Conservation (phyloP, 2,797 vertebrate species). For the Galaxias olidus region DNA sequence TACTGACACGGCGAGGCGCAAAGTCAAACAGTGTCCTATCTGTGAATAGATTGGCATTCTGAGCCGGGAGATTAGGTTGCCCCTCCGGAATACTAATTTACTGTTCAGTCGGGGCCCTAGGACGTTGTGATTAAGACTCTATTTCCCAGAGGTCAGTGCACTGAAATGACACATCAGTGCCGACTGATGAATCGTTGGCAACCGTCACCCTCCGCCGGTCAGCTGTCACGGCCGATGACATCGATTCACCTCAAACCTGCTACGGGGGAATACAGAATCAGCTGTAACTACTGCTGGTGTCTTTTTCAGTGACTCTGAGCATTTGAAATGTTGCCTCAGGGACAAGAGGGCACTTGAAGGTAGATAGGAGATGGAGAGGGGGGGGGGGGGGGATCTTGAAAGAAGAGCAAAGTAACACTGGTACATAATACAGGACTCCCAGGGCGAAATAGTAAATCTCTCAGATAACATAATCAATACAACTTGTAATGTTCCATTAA, state of each 20-base stretch:
- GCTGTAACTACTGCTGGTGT: neutral
- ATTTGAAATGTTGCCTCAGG: too few species aligned
- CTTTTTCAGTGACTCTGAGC: neutral
- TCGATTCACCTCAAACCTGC: slow-evolving; percentile 1
- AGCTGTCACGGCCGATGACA: slow-evolving; percentile 31
- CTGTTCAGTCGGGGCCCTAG: slow-evolving; percentile 25
- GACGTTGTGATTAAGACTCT: slow-evolving; percentile 68
- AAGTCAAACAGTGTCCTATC: slow-evolving; percentile 63
- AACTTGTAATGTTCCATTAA: too few species aligned
- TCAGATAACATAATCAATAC: too few species aligned
- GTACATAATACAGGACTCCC: too few species aligned
- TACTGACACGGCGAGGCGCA: slow-evolving; percentile 50
- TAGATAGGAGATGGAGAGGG: too few species aligned
- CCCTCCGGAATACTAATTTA: slow-evolving; percentile 65
- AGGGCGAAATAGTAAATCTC: too few species aligned
- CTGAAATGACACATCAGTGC: slow-evolving; percentile 60
- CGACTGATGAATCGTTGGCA: slow-evolving; percentile 59
- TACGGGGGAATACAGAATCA: neutral
- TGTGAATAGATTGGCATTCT: slow-evolving; percentile 45
- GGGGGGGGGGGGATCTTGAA: too few species aligned
- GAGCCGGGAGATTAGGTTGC: slow-evolving; percentile 50
- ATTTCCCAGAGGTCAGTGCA: slow-evolving; percentile 69
- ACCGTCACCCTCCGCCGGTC: neutral
- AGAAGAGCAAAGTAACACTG: too few species aligned
- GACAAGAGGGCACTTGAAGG: too few species aligned